A percentile compares a stretch with the other conserved stretches of the same genome.
These are phyloP conservation scores for Germaria angustata DNA, from an alignment of 2,888 invertebrate species.

Conservation along the genomic window DNA sequence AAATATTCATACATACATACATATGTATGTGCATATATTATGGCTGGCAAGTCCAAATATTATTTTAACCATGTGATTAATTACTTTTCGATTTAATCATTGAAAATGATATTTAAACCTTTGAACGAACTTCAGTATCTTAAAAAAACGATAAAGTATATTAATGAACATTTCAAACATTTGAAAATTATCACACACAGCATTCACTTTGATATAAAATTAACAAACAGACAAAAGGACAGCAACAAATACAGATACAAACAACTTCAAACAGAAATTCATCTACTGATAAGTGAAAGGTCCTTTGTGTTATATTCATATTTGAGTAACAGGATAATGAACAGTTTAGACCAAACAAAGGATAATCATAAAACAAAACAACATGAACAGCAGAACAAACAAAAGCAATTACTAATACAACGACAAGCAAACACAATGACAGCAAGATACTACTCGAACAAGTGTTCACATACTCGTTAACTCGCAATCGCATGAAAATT, in stretches of 20 bases:
- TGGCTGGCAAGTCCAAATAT: background rate
- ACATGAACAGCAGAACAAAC: background rate
- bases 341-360: conserved; percentile 68
- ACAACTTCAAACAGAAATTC: conserved; percentile 54
- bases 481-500: conserved; percentile 22
- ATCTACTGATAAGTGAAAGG: conserved; percentile 34
- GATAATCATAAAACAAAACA: conserved; percentile 62
- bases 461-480: conserved; percentile 64
- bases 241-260: conserved; percentile 25
- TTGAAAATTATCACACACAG: conserved; percentile 44
- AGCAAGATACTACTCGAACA: conserved; percentile 20
- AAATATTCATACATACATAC: too few species aligned
- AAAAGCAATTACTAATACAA: conserved; percentile 5
- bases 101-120: conserved; percentile 43
- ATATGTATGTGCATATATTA: background rate
- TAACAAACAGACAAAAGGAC: conserved; percentile 17
- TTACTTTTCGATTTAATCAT: conserved; percentile 54
- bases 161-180: conserved; percentile 60
- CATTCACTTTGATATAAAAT: conserved; percentile 34
- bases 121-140: conserved; percentile 35
- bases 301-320: conserved; percentile 36
- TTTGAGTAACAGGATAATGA: conserved; percentile 49
- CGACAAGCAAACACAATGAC: background rate
- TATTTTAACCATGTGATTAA: conserved; percentile 41
- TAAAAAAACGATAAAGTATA: conserved; percentile 26